Conservation (phyloP, 2,113 vertebrate genomes). For the Galeopterus variegatus region DNA sequence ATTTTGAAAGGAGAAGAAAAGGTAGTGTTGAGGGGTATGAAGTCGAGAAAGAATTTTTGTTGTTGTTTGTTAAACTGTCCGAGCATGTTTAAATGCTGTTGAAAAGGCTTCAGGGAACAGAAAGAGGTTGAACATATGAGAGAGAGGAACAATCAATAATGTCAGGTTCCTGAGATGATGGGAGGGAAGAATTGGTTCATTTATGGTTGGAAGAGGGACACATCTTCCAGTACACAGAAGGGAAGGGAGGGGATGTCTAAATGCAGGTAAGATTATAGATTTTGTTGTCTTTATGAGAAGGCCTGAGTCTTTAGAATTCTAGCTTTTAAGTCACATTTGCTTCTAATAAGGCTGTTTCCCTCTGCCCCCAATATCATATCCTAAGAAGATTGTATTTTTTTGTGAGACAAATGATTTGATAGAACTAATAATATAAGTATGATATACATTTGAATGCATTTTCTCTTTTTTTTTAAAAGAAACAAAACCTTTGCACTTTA, state of each 20-base stretch:
- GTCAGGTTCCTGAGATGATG: conserved; percentile 1
- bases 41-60: background rate
- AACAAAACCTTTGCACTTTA: conserved; percentile 25
- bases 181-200: background rate
- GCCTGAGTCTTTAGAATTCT: conserved; percentile 7
- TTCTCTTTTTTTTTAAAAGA: background rate
- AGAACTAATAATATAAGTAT: conserved; percentile 25
- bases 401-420: conserved; percentile 38
- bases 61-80: background rate
- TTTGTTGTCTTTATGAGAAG: conserved; percentile 31
- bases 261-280: background rate
- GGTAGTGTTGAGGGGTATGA: background rate
- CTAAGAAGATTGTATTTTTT: conserved; percentile 12
- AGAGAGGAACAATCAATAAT: background rate
- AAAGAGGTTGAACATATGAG: background rate
- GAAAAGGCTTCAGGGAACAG: background rate
- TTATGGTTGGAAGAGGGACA: background rate
- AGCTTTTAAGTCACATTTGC: conserved; percentile 35
- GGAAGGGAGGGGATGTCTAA: background rate
- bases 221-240: background rate
- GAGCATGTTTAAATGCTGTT: background rate
- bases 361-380: background rate
- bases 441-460: conserved; percentile 48
- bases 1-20: conserved; percentile 11
- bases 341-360: conserved; percentile 23